Evolutionary conservation across 1,140 invertebrate genomes (phyloP), one percentile per base, ranked within the genome.

Genomic region (Drosophila carrolli): DNA sequence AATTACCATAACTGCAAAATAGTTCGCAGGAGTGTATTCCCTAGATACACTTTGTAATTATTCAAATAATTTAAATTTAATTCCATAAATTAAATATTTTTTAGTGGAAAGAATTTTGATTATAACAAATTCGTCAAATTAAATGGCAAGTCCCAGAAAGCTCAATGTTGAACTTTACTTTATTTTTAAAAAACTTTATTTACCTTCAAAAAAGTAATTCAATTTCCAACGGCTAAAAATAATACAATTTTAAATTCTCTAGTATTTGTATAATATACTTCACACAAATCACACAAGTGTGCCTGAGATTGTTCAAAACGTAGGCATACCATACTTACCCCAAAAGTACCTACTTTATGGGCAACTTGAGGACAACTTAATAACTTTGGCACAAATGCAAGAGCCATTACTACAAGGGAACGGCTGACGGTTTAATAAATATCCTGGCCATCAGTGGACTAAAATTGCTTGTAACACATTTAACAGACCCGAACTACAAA

Each of bases 351-450:
- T 35, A 51, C 27, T 65, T 77, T 40, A 55, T 63, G 65, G 48
- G 14, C 37, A 43, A 71, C 82, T 85, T 67, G 14, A 63, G 62
- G 41, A 58, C 61, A 51, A 40, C 71, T 89, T 83, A 89, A 83
- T 83, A 89, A 86, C 84, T 88, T 70, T 60, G 75, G 72, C 75
- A 80, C 75, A 89, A 74, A 74, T 89, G 66, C 54, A 56, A 67
- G 57, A 61, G 74, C 37, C 51, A 65, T 72, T 27, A 51, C 73
- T 47, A 63, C 51, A 27, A 60, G 47, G 38, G 35, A 32, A 40
- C 53, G 63, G 67, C 59, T 89, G 76, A 46, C 29, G 32, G 65
- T 74, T 84, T 88, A 88, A 89, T 89, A 89, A 88, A 89, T 89
- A 83, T 70, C 57, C 56, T 37, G 44, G 47, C 44, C 48, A 50